Percentiles rank a stretch among this genome's conserved stretches.
Conservation (phyloP, 2,113 vertebrate species). For the Colaptes auratus region DNA sequence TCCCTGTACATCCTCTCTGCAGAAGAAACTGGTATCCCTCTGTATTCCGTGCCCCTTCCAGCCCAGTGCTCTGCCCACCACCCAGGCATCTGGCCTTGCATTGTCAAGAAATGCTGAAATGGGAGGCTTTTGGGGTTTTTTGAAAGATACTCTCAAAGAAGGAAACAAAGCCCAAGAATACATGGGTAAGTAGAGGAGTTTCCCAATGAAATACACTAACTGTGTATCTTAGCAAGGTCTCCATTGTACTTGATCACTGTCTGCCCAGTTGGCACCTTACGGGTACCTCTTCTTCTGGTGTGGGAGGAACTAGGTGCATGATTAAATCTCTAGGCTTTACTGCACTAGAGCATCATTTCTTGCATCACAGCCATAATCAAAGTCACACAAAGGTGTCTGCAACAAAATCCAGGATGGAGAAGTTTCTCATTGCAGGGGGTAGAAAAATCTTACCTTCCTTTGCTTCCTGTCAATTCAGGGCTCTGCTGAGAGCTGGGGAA, state of each 20-base stretch:
- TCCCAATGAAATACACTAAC: background rate
- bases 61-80: background rate
- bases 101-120: background rate
- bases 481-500: background rate
- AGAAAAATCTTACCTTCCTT: background rate
- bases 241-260: background rate
- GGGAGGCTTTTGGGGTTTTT: background rate
- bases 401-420: background rate
- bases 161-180: background rate
- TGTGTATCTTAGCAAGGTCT: background rate
- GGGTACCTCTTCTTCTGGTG: background rate
- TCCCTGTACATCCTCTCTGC: background rate
- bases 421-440: background rate
- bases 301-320: background rate
- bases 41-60: background rate
- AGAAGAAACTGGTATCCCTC: background rate
- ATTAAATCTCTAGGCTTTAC: background rate
- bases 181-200: rapidly evolving
- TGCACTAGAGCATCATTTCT: background rate
- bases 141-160: background rate
- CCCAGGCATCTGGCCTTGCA: background rate
- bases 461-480: background rate
- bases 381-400: background rate
- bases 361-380: background rate
- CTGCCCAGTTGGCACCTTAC: background rate